Conservation (phyloP, 2,797 vertebrate genomes). For the Gymnoscopelus braueri region DNA sequence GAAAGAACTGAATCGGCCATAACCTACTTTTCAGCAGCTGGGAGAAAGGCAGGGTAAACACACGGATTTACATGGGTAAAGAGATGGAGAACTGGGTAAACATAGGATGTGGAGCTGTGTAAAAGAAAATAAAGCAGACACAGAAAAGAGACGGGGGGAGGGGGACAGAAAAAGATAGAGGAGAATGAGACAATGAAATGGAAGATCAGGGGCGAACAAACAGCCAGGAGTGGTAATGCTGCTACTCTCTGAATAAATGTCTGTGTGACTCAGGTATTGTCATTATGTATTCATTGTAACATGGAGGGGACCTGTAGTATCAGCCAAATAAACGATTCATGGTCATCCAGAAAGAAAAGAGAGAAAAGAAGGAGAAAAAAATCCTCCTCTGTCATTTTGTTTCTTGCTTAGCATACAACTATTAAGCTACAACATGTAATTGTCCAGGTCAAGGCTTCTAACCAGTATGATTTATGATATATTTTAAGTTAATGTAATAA, state of each 20-base stretch:
- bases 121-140: background rate
- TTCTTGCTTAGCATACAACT: background rate
- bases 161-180: slow-evolving; percentile 2
- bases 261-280: too few species aligned
- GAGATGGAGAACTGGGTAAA: background rate
- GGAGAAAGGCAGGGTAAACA: slow-evolving; percentile 36
- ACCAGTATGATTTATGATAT: too few species aligned
- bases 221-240: background rate
- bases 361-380: background rate
- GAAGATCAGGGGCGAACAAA: background rate
- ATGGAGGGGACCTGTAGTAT: too few species aligned
- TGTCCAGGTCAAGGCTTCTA: too few species aligned
- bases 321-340: too few species aligned
- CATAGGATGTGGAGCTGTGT: background rate
- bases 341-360: background rate
- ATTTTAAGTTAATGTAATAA: too few species aligned
- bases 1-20: slow-evolving; percentile 27
- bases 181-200: slow-evolving; percentile 6
- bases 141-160: background rate
- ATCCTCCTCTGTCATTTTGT: background rate
- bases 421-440: too few species aligned
- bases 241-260: too few species aligned
- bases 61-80: slow-evolving; percentile 4
- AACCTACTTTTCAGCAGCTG: slow-evolving; percentile 56
- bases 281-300: too few species aligned